Conservation (phyloP, 2,888 invertebrate species). For the Parnassius apollo region DNA sequence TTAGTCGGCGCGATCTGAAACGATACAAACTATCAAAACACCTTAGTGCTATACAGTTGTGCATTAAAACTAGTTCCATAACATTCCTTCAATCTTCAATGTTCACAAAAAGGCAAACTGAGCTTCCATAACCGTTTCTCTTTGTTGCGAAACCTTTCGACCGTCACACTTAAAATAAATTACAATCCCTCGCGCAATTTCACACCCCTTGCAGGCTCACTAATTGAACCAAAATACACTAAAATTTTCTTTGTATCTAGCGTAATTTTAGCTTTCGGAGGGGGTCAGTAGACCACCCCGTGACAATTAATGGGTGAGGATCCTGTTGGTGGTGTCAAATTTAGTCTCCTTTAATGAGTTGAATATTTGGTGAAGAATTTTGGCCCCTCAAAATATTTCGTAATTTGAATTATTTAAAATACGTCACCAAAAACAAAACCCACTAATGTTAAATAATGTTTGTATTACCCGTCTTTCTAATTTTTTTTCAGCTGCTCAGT, state of each 20-base stretch:
- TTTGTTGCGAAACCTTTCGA: slow-evolving; percentile 44
- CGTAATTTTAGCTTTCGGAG: slow-evolving; percentile 69
- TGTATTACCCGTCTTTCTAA: no score
- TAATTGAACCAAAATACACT: slow-evolving; percentile 76
- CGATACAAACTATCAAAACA: no score
- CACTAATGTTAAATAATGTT: no score
- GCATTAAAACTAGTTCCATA: no score
- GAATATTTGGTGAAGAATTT: slow-evolving; percentile 47
- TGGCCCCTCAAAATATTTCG: slow-evolving; percentile 15
- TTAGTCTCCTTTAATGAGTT: slow-evolving; percentile 37
- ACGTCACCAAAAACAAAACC: slow-evolving; percentile 26
- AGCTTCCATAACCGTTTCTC: slow-evolving; percentile 43
- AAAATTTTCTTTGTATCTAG: slow-evolving; percentile 75
- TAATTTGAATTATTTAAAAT: slow-evolving; percentile 4
- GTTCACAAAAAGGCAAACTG: slow-evolving; percentile 5
- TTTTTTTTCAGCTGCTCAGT: no score
- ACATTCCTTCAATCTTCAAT: background rate
- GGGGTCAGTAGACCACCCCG: slow-evolving; percentile 64
- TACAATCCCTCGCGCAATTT: slow-evolving; percentile 65
- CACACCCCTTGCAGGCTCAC: slow-evolving; percentile 64
- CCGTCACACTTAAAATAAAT: slow-evolving; percentile 72
- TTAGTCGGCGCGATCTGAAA: no score
- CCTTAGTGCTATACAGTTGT: no score
- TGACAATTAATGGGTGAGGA: slow-evolving; percentile 63
- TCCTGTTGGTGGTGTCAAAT: slow-evolving; percentile 48